phyloP scores from a whole-genome alignment of 2,797 vertebrate genomes.

The Prunella strophiata region DNA sequence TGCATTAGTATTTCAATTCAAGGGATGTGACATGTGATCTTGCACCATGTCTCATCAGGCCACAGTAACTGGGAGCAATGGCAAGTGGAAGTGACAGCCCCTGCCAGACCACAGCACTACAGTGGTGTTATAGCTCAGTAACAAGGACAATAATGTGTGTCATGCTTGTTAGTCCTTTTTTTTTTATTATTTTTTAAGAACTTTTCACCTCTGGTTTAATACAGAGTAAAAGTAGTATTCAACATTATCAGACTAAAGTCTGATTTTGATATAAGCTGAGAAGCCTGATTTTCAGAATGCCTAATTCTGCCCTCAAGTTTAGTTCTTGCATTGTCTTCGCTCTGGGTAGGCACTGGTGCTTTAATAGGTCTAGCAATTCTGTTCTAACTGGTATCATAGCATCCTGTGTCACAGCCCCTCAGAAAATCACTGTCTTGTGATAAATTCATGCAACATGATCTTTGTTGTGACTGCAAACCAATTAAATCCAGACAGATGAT shows the following conservation, averaged over 20 bases:
- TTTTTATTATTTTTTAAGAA: not conserved
- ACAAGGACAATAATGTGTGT: not conserved
- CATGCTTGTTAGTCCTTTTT: not conserved
- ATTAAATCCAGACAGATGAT: not conserved
- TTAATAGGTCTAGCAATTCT: not conserved
- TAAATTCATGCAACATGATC: not conserved
- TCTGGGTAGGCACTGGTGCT: not conserved
- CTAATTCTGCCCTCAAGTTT: not conserved
- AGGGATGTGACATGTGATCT: not conserved
- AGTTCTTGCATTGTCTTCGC: rapidly evolving
- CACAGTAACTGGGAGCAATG: not conserved
- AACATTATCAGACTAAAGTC: not conserved
- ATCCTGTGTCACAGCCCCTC: not conserved
- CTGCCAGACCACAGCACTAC: not conserved
- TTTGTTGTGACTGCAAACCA: not conserved
- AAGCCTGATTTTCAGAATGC: not conserved
- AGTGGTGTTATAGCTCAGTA: not conserved
- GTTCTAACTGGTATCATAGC: not conserved
- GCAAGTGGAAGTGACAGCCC: constrained; percentile 15
- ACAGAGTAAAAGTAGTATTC: not conserved
- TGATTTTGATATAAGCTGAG: not conserved
- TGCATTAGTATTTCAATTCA: not conserved
- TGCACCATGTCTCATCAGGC: not conserved
- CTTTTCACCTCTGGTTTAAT: not conserved
- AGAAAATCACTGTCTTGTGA: not conserved